Base-by-base conservation (phyloP, 2,888 invertebrate genomes). In the Spilarctia lutea region DNA sequence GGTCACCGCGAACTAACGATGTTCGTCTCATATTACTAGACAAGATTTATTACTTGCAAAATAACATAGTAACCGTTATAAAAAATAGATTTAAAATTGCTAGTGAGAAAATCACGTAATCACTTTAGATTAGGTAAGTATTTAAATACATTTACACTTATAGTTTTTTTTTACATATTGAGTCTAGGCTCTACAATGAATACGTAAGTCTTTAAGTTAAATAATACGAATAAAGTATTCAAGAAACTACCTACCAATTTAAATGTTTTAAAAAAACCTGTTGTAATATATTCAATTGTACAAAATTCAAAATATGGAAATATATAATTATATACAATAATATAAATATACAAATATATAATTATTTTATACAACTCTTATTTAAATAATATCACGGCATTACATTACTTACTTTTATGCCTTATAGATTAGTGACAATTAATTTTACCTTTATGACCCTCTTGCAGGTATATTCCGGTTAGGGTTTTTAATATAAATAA, bases 1-100 rank as follows among this genome's bases (percentile, higher is more conserved):
- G 67, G 67, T 42, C 67, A 30, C 67, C 16, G 6, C 45, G 67
- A 42, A n/a, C 16, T n/a, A 42, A 66, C 66, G 35, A 66, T 66
- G 35, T n/a, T 66, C 39, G 24, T 42, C 42, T 67, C 42, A 18
- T 67, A 24, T 10, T 11, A 56, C 52, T 56, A 56, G 7, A 56
- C 52, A 56, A 27, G 60, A 60, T 60, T 60, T 60, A 60, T 60
- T 60, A 16, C 27, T 27, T n/a, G 13, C 27, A 27, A 60, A 27
- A 13, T 16, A 13, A 3, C 7, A 52, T 20, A 48, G 18, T 7
- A 24, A n/a, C n/a, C n/a, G n/a, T 16, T 45, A 16, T 52, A 52
- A 24, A 52, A 52, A 48, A 52, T 1, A 52, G 24, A 56, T 56
- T 56, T 24, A 8, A 8, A 8, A 8, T 0, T 56, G 52, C n/a